Conservation (phyloP, 2,113 vertebrate species). For the Numenius arquata region DNA sequence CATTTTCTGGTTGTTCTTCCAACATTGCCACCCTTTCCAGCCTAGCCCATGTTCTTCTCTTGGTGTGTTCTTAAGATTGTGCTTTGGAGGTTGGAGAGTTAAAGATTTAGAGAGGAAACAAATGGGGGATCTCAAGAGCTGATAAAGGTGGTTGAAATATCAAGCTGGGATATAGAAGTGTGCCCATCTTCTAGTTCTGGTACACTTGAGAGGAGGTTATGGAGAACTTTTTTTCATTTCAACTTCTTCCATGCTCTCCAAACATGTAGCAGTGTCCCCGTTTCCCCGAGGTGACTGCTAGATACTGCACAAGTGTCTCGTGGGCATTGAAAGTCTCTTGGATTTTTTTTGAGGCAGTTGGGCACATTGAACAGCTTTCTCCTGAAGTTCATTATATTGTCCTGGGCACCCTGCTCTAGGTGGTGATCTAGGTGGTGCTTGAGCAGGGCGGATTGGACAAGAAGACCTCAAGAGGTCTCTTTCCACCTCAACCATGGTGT, state of each 20-base stretch:
- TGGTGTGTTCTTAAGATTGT: background rate
- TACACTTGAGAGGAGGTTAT: background rate
- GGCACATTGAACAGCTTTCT: background rate
- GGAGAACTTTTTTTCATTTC: background rate
- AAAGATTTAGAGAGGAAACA: background rate
- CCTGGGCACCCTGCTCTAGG: background rate
- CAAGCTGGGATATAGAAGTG: background rate
- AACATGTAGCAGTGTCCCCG: background rate
- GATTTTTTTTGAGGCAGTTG: background rate
- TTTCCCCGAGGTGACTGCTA: background rate
- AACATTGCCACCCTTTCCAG: background rate
- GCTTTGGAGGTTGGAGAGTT: background rate
- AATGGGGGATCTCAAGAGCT: background rate
- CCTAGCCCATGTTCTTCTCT: background rate
- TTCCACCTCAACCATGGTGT: background rate
- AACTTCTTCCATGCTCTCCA: background rate
- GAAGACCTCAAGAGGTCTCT: background rate
- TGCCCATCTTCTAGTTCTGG: background rate
- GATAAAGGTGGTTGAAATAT: background rate
- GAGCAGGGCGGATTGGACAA: rapidly evolving
- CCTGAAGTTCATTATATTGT: background rate
- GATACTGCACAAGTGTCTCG: background rate
- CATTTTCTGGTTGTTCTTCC: background rate
- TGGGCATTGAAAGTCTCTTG: background rate
- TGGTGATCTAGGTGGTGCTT: background rate